phyloP scores from a whole-genome alignment of 2,888 invertebrate genomes.

The Coelogynopora nodosa region DNA sequence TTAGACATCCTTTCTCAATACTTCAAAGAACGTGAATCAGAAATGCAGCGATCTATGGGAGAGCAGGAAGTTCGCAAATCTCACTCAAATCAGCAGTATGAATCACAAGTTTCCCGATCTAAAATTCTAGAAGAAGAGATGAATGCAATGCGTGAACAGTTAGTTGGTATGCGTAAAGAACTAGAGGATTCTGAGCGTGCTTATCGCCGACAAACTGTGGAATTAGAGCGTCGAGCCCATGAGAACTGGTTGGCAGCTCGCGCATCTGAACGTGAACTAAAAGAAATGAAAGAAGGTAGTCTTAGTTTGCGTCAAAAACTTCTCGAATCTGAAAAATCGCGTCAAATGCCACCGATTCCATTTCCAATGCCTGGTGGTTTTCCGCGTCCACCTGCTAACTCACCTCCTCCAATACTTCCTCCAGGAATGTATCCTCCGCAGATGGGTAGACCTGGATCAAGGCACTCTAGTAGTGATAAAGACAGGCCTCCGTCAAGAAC shows the following conservation, averaged over 20 bases:
- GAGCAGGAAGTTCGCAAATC: slow-evolving; percentile 14
- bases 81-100: neutral
- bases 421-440: neutral
- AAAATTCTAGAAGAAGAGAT: slow-evolving; percentile 9
- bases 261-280: slow-evolving; percentile 9
- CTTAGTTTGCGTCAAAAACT: neutral
- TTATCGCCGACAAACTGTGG: slow-evolving; percentile 9
- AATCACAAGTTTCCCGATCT: neutral
- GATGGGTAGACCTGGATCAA: neutral
- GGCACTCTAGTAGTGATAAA: neutral
- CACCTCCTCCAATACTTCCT: neutral
- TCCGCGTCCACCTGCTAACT: neutral
- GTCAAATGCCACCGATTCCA: neutral
- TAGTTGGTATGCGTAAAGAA: neutral
- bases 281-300: slow-evolving; percentile 12
- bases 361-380: neutral
- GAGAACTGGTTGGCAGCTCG: slow-evolving; percentile 20
- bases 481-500: neutral
- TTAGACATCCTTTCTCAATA: slow-evolving; percentile 30
- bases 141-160: neutral
- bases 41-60: slow-evolving; percentile 30
- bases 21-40: slow-evolving; percentile 32
- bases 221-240: slow-evolving; percentile 24
- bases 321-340: neutral
- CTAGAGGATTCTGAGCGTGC: slow-evolving; percentile 20